Percentiles rank a stretch among this genome's conserved stretches.
Conservation (phyloP, 2,888 invertebrate species). For the Philonicus albiceps region DNA sequence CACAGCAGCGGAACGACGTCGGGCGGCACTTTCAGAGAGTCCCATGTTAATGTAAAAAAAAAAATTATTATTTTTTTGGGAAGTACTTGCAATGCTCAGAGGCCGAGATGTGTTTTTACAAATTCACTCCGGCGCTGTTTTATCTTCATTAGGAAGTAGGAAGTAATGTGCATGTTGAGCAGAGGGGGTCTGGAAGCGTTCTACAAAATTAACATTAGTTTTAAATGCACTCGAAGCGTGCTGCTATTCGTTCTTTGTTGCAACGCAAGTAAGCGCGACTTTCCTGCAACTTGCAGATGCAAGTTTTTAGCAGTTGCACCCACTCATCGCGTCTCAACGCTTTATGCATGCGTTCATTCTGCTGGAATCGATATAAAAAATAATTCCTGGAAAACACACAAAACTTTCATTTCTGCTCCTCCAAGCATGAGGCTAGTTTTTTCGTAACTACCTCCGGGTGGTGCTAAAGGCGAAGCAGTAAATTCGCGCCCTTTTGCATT, state of each 20-base stretch:
- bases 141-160: constrained; percentile 25
- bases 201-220: not conserved
- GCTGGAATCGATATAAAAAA: not conserved
- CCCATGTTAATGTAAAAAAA: constrained; percentile 26
- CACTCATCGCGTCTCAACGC: not conserved
- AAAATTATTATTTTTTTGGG: not conserved
- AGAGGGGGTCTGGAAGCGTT: not conserved
- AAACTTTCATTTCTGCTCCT: not conserved
- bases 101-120: not conserved
- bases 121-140: not conserved
- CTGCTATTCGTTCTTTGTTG: not conserved
- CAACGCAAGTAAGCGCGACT: not conserved
- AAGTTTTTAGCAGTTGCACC: not conserved
- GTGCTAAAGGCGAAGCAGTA: not conserved
- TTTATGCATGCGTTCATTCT: not conserved
- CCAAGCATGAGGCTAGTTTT: not conserved
- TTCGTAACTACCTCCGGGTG: not conserved
- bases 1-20: not conserved
- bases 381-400: not conserved
- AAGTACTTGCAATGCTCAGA: not conserved
- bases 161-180: not conserved
- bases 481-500: not conserved
- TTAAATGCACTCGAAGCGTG: constrained; percentile 10
- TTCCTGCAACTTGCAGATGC: not conserved
- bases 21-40: not conserved